Percentiles rank a stretch among this genome's conserved stretches.
These are phyloP conservation scores for Chrysochloris asiatica DNA, from an alignment of 2,113 vertebrate genomes.

Conservation along the genomic window DNA sequence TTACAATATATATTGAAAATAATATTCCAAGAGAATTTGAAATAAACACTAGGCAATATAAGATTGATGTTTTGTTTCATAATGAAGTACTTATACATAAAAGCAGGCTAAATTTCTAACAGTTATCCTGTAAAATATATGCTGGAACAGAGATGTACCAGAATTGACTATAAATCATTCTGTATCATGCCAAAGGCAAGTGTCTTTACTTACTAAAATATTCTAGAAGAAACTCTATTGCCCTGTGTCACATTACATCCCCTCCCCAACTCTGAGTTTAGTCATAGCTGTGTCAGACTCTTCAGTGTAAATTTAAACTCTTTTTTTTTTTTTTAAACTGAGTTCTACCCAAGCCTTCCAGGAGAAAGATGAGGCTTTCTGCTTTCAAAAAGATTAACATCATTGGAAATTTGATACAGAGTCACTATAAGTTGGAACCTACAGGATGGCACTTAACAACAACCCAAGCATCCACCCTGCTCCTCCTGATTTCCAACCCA, in stretches of 20 bases:
- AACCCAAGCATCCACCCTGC: neutral
- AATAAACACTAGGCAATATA: conserved; percentile 2
- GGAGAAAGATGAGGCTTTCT: too few species aligned
- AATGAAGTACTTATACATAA: conserved; percentile 36
- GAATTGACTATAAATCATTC: conserved; percentile 27
- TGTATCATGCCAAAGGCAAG: neutral
- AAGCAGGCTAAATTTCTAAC: conserved; percentile 19
- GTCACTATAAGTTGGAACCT: too few species aligned
- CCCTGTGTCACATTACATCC: neutral
- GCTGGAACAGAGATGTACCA: neutral
- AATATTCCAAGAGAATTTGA: conserved; percentile 40
- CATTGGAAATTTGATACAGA: too few species aligned
- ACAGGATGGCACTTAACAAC: too few species aligned
- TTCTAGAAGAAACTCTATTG: neutral
- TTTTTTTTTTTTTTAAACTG: neutral
- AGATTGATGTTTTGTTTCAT: neutral
- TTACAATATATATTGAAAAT: conserved; percentile 10
- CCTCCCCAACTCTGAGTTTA: neutral
- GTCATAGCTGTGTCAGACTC: neutral
- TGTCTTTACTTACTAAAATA: neutral
- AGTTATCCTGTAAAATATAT: conserved; percentile 30
- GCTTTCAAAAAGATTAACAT: too few species aligned
- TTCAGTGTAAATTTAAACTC: neutral
- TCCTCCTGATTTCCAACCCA: neutral
- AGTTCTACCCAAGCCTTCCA: neutral